Percentiles rank a stretch among this genome's conserved stretches.
Conservation (phyloP, 2,888 invertebrate genomes). For the Pantelozetes paolii region DNA sequence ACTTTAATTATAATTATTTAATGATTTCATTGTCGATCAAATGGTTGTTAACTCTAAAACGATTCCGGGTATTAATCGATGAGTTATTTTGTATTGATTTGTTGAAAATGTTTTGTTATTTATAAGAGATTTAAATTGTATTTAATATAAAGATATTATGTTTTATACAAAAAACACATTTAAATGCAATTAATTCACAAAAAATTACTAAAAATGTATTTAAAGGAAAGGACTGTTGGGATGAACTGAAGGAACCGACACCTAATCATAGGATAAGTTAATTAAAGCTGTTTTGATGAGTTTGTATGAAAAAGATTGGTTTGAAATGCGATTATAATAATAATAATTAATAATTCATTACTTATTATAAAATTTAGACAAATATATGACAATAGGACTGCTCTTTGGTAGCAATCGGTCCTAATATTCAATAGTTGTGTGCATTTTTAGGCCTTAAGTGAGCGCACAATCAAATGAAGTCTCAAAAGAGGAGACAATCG, state of each 20-base stretch:
- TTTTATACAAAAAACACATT: not conserved
- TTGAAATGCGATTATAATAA: not conserved
- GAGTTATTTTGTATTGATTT: too few species aligned
- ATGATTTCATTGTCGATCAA: not conserved
- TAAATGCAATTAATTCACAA: not conserved
- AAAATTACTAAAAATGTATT: not conserved
- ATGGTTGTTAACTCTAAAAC: too few species aligned
- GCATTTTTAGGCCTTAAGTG: too few species aligned
- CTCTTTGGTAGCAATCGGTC: too few species aligned
- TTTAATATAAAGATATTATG: not conserved
- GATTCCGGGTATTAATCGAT: too few species aligned
- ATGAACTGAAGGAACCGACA: slow-evolving; percentile 21
- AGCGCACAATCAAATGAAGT: too few species aligned
- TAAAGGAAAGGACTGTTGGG: not conserved
- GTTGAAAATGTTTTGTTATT: too few species aligned
- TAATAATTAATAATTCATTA: not conserved
- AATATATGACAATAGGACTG: too few species aligned
- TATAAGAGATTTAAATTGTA: not conserved
- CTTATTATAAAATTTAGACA: too few species aligned
- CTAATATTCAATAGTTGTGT: too few species aligned
- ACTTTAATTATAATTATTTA: slow-evolving; percentile 17
- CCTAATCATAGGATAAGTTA: not conserved
- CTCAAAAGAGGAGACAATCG: too few species aligned
- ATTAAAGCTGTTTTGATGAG: not conserved
- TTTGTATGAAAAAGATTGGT: not conserved